Evolutionary conservation across 2,797 vertebrate genomes (phyloP).

Genomic region (Poeciliopsis infans): DNA sequence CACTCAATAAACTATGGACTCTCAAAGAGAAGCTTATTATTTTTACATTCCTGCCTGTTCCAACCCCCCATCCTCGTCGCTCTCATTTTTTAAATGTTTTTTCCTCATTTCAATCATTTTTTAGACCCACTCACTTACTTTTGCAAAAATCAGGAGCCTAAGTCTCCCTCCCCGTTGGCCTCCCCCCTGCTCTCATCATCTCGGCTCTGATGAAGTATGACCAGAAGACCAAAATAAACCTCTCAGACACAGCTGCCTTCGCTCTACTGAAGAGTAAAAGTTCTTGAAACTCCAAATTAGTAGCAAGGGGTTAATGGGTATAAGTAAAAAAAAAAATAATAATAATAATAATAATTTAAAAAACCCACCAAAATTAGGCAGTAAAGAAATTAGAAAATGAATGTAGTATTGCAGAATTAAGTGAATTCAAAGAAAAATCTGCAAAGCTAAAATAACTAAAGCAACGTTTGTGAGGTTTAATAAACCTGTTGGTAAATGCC

Average conservation of each 20-base stretch:
- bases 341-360: too few relatives aligned
- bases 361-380: not conserved
- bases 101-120: not conserved
- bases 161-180: not conserved
- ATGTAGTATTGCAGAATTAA: not conserved
- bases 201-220: conserved; percentile 1
- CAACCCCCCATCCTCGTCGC: not conserved
- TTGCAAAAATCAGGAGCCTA: not conserved
- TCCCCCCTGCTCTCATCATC: too few relatives aligned
- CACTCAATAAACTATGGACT: conserved; percentile 4
- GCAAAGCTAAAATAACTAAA: not conserved
- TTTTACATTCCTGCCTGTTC: not conserved
- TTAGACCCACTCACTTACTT: not conserved
- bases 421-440: not conserved
- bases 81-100: not conserved
- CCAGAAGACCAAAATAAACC: conserved; percentile 9
- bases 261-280: not conserved
- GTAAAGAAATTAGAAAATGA: not conserved
- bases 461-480: not conserved
- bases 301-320: not conserved
- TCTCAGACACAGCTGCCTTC: not conserved
- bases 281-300: not conserved
- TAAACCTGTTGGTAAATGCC: not conserved
- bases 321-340: too few relatives aligned
- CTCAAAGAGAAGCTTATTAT: not conserved